Evolutionary conservation across 2,113 vertebrate genomes (phyloP).

Genomic region (Leptobrachium ailaonicum): DNA sequence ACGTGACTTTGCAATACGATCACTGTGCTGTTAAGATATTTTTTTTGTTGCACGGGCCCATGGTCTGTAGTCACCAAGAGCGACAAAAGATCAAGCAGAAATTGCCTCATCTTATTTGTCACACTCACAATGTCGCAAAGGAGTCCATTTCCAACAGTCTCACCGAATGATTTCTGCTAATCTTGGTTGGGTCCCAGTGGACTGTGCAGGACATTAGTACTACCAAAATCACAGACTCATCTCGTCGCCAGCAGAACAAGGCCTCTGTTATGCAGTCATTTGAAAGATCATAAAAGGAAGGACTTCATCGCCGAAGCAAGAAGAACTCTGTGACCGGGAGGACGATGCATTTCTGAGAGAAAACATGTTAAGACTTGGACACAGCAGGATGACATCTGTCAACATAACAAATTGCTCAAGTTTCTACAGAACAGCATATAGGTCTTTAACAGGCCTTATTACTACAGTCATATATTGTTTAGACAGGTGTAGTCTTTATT

Average conservation of each 20-base stretch:
- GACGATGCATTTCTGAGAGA: constrained; percentile 8
- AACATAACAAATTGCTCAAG: constrained; percentile 15
- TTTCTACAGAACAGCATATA: constrained; percentile 12
- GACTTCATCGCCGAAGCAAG: constrained; percentile 33
- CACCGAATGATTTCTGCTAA: constrained; percentile 3
- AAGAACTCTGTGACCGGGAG: neutral
- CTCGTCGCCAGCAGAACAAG: neutral
- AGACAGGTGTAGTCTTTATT: constrained; percentile 18
- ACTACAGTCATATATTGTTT: constrained; percentile 7
- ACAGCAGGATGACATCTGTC: constrained; percentile 26
- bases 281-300: constrained; percentile 27
- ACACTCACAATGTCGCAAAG: neutral
- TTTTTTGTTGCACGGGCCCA: neutral
- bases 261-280: constrained; percentile 15
- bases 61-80: neutral
- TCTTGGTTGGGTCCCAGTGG: neutral
- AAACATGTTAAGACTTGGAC: constrained; percentile 42
- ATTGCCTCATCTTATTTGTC: constrained; percentile 32
- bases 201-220: neutral
- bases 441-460: neutral
- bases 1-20: neutral
- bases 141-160: neutral
- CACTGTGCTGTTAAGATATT: neutral
- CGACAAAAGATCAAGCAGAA: constrained; percentile 1
- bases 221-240: neutral